These are phyloP conservation scores for Piaya cayana DNA, from an alignment of 2,113 vertebrate species.

Conservation along the genomic window DNA sequence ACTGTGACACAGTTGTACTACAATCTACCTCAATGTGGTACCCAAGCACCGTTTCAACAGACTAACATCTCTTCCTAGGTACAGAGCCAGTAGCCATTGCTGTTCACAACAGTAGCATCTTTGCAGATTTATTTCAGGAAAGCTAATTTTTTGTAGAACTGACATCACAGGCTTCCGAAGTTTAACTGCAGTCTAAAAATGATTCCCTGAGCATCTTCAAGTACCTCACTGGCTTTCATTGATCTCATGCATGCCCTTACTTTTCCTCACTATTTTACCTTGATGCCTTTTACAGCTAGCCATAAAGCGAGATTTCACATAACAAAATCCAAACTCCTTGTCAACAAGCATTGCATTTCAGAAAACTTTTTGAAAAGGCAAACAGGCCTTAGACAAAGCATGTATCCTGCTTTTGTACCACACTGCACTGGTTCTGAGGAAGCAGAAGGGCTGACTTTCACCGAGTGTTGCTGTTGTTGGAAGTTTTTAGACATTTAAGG, in stretches of 20 bases:
- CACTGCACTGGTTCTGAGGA: not conserved
- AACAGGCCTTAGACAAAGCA: not conserved
- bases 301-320: not conserved
- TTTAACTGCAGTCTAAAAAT: not conserved
- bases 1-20: not conserved
- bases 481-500: not conserved
- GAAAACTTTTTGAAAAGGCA: not conserved
- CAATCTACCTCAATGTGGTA: constrained; percentile 27
- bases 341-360: not conserved
- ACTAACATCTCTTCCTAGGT: not conserved
- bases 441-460: not conserved
- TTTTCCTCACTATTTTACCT: not conserved
- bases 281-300: not conserved
- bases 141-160: not conserved
- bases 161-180: not conserved
- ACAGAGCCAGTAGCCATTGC: not conserved
- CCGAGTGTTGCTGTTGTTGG: accelerated
- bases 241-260: not conserved
- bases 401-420: not conserved
- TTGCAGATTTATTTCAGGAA: constrained; percentile 19
- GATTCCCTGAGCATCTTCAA: not conserved
- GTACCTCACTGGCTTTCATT: not conserved
- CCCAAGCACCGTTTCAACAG: constrained; percentile 17
- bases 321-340: not conserved
- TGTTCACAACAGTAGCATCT: constrained; percentile 1